phyloP scores from a whole-genome alignment of 1,140 invertebrate genomes.

The Drosophila ohnishii region DNA sequence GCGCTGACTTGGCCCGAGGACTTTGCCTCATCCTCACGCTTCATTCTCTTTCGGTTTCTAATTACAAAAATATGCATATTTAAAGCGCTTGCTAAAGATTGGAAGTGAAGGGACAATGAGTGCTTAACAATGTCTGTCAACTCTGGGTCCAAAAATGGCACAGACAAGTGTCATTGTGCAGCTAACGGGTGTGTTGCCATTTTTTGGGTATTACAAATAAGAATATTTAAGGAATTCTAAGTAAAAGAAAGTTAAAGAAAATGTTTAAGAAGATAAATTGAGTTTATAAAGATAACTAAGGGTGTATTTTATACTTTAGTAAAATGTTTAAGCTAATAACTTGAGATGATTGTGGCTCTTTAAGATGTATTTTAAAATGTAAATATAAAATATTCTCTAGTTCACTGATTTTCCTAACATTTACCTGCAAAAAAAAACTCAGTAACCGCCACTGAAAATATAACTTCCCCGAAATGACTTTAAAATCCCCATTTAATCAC shows the following conservation, averaged over 20 bases:
- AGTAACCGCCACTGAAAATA: neutral
- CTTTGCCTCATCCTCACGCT: slow-evolving; percentile 5
- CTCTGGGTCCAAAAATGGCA: slow-evolving; percentile 32
- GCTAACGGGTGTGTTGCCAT: slow-evolving; percentile 5
- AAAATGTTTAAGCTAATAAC: too few relatives aligned
- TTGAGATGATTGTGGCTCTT: too few relatives aligned
- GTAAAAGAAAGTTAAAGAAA: neutral
- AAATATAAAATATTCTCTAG: neutral
- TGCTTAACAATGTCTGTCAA: slow-evolving; percentile 49
- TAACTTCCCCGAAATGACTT: neutral
- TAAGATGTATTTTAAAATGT: too few relatives aligned
- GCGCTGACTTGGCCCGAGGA: slow-evolving; percentile 53
- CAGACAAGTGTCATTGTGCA: slow-evolving; percentile 27
- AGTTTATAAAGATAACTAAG: neutral
- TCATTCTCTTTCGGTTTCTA: slow-evolving; percentile 46
- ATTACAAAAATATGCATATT: slow-evolving; percentile 80
- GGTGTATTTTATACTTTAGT: neutral
- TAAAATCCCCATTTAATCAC: slow-evolving; percentile 23
- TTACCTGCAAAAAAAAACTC: neutral
- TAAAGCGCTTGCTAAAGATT: slow-evolving; percentile 56
- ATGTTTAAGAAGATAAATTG: neutral
- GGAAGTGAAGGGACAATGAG: slow-evolving; percentile 51
- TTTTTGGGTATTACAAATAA: neutral
- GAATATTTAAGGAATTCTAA: neutral
- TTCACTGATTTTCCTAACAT: neutral